A percentile compares a stretch with the other conserved stretches of the same genome.
phyloP scores from a whole-genome alignment of 92 coral and sea anemone genomes.

The Palythoa heliodiscus region DNA sequence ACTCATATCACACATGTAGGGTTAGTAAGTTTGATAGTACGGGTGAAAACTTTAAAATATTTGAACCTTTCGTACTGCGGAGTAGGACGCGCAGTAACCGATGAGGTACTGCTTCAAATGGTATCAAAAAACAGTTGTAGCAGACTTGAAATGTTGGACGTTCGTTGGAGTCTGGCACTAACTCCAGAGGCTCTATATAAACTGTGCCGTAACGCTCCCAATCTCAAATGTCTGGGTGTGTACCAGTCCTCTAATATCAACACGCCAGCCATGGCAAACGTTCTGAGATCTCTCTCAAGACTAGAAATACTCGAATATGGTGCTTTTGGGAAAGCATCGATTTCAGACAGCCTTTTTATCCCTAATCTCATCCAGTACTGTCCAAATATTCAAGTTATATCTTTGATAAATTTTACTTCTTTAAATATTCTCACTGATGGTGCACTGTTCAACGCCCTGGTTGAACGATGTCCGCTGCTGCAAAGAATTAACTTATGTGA shows the following conservation, averaged over 20 bases:
- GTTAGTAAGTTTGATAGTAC: conserved; percentile 80
- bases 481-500: conserved; percentile 93
- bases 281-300: conserved; percentile 80
- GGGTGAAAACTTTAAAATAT: conserved; percentile 76
- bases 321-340: conserved; percentile 97
- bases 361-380: conserved; percentile 92
- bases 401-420: conserved; percentile 93
- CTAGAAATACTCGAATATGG: conserved; percentile 94
- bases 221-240: conserved; percentile 89
- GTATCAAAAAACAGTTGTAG: conserved; percentile 79
- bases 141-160: conserved; percentile 91
- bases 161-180: conserved; percentile 94
- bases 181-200: conserved; percentile 92
- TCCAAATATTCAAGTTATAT: conserved; percentile 73
- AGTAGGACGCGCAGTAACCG: conserved; percentile 98
- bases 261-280: conserved; percentile 95
- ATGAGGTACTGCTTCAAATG: conserved; percentile 90
- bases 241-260: conserved; percentile 96
- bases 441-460: conserved; percentile 76
- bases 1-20: conserved; percentile 92
- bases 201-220: conserved; percentile 77
- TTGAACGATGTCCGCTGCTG: conserved; percentile 73
- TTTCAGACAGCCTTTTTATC: conserved; percentile 93
- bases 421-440: conserved; percentile 84
- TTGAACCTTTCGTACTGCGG: conserved; percentile 97